Conservation (phyloP, 92 coral and sea anemone species). For the Paramuricea clavata region DNA sequence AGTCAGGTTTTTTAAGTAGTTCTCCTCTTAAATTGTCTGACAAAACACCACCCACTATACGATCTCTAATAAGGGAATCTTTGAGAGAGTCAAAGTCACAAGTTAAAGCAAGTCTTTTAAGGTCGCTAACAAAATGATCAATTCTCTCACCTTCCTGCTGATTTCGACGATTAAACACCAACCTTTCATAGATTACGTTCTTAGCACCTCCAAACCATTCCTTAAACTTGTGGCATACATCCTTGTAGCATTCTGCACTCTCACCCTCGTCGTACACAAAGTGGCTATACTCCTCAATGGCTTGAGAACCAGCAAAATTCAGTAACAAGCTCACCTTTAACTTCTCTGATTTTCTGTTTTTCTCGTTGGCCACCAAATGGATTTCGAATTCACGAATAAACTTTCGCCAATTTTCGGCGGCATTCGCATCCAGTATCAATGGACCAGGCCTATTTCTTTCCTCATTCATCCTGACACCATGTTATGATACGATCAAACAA, state of each 20-base stretch:
- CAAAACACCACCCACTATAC: constrained; percentile 75
- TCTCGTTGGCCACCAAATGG: too few relatives aligned
- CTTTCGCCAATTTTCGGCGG: constrained; percentile 74
- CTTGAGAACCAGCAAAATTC: constrained; percentile 68
- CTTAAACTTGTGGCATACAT: constrained; percentile 57
- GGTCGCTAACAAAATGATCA: constrained; percentile 70
- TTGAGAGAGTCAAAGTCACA: constrained; percentile 70
- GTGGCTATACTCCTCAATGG: constrained; percentile 69
- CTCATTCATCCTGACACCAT: constrained; percentile 9
- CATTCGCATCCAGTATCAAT: constrained; percentile 62
- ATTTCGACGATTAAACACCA: constrained; percentile 67
- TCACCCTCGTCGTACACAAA: constrained; percentile 59
- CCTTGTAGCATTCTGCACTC: constrained; percentile 42
- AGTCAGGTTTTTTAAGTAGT: constrained; percentile 70
- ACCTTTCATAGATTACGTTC: constrained; percentile 66
- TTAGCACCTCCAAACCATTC: constrained; percentile 65
- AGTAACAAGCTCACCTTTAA: constrained; percentile 63
- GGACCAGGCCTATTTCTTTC: constrained; percentile 38
- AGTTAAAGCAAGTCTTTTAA: constrained; percentile 64
- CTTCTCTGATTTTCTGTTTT: too few relatives aligned
- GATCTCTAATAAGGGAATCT: constrained; percentile 75
- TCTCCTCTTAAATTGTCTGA: constrained; percentile 68
- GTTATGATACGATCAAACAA: too few relatives aligned
- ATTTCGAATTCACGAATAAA: too few relatives aligned
- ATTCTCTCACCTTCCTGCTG: constrained; percentile 72